Evolutionary conservation across 2,113 vertebrate species (phyloP).

Genomic region (Lagopus leucura): DNA sequence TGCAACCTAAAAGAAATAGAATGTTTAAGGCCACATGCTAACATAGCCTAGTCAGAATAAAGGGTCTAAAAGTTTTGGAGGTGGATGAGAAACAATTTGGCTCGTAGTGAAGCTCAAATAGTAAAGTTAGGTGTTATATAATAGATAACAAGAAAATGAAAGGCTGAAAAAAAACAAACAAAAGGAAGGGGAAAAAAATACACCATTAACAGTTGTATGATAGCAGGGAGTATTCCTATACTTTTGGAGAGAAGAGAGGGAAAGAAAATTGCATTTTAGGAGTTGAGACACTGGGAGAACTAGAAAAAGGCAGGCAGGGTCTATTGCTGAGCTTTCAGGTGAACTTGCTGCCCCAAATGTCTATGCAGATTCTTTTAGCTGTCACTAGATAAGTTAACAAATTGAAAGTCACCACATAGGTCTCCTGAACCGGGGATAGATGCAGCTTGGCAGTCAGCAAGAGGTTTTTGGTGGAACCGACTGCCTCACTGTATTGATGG

Average conservation of each 20-base stretch:
- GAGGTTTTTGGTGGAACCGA: constrained; percentile 61
- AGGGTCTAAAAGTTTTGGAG: neutral
- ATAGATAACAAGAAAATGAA: neutral
- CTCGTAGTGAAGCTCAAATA: neutral
- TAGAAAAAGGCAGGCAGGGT: neutral
- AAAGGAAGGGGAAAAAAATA: neutral
- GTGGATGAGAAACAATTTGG: neutral
- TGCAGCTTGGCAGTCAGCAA: neutral
- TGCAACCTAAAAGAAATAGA: constrained; percentile 46
- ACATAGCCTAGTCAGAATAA: neutral
- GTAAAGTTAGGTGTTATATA: rapidly evolving
- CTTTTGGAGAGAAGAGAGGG: neutral
- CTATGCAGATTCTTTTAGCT: rapidly evolving
- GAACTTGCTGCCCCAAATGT: neutral
- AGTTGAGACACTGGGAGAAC: neutral
- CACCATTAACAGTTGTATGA: neutral
- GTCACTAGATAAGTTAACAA: neutral
- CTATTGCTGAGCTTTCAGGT: neutral
- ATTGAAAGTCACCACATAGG: neutral
- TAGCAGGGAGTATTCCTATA: neutral
- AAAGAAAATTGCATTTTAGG: neutral
- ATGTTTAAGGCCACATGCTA: neutral
- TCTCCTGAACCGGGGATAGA: neutral
- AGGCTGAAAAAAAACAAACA: neutral
- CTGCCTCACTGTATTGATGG: constrained; percentile 24